Conservation (phyloP, 2,113 vertebrate species). For the Sprattus sprattus region DNA sequence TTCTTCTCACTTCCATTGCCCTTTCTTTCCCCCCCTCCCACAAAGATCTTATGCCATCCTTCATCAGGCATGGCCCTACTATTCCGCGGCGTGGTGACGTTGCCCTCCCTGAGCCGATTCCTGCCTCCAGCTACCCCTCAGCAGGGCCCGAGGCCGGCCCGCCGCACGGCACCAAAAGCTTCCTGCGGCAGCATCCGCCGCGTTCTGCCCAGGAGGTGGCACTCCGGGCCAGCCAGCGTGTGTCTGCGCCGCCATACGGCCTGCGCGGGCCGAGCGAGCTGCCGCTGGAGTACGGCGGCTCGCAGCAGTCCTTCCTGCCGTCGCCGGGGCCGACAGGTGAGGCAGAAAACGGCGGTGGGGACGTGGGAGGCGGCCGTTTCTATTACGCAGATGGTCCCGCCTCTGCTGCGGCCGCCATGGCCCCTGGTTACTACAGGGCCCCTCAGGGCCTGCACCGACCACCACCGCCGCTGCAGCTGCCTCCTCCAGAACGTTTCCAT, state of each 20-base stretch:
- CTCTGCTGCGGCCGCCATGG: neutral
- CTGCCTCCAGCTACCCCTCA: constrained; percentile 67
- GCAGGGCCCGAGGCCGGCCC: constrained; percentile 73
- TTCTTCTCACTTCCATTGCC: neutral
- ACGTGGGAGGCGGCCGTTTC: constrained; percentile 71
- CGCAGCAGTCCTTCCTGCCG: constrained; percentile 80
- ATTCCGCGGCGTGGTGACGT: constrained; percentile 90
- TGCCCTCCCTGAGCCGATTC: constrained; percentile 76
- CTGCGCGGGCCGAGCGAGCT: constrained; percentile 83
- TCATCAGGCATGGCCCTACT: constrained; percentile 97
- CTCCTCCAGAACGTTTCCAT: constrained; percentile 79
- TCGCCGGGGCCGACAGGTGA: constrained; percentile 74
- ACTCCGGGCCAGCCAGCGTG: constrained; percentile 87
- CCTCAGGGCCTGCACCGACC: constrained; percentile 56
- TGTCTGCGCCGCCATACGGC: constrained; percentile 89
- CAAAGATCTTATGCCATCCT: constrained; percentile 96
- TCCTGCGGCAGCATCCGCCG: constrained; percentile 80
- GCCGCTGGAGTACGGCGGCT: constrained; percentile 84
- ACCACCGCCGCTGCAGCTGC: neutral
- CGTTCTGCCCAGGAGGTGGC: constrained; percentile 83
- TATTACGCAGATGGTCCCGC: constrained; percentile 80
- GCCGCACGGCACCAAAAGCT: constrained; percentile 83
- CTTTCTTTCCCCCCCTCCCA: constrained; percentile 14
- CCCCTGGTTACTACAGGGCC: constrained; percentile 67
- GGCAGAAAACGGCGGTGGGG: constrained; percentile 82